phyloP scores from a whole-genome alignment of 2,888 invertebrate genomes.

The Clistopyga incitator region DNA sequence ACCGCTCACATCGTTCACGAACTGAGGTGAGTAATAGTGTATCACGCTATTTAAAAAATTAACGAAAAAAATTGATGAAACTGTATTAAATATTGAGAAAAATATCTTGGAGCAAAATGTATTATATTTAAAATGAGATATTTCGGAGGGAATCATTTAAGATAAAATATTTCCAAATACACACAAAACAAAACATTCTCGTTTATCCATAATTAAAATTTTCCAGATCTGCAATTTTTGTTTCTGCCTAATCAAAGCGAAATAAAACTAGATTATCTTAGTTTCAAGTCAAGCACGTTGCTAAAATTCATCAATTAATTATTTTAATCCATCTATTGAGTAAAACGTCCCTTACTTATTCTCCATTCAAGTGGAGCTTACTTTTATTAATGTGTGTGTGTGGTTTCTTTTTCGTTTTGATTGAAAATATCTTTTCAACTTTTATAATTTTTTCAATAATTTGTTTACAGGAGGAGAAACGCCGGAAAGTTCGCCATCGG shows the following conservation, averaged over 20 bases:
- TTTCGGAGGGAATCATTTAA: no score
- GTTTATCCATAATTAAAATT: no score
- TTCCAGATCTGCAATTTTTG: no score
- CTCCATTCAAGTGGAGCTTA: neutral
- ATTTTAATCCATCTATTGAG: neutral
- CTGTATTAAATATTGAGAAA: no score
- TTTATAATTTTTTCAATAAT: slow-evolving; percentile 8
- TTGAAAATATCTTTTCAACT: neutral
- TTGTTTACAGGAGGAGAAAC: slow-evolving; percentile 90
- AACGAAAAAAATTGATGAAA: neutral
- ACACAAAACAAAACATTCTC: no score
- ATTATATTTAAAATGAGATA: no score
- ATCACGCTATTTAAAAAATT: neutral
- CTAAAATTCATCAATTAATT: neutral
- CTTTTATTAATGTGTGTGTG: neutral
- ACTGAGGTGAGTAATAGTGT: slow-evolving; percentile 88
- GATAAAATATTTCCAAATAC: no score
- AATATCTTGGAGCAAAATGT: no score
- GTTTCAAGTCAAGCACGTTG: no score
- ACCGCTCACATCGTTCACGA: slow-evolving; percentile 96
- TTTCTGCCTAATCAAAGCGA: no score
- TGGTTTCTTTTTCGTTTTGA: neutral
- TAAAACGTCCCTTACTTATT: neutral
- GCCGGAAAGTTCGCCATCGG: slow-evolving; percentile 95
- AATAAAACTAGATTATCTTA: no score